Base-by-base conservation (phyloP, 2,888 invertebrate species). In the Chorisops tibialis region DNA sequence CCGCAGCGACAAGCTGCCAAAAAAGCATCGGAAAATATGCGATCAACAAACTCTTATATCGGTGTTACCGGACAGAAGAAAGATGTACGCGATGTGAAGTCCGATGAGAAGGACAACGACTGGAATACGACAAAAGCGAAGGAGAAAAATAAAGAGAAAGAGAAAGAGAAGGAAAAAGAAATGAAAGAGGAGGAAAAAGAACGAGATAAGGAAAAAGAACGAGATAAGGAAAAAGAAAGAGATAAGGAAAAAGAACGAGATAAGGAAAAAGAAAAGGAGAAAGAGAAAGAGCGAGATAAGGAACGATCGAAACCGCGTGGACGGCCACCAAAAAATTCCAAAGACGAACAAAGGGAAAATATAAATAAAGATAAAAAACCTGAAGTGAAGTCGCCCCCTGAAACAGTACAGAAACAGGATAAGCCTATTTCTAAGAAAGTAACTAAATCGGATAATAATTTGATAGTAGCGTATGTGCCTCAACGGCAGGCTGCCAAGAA, bases 401-500 rank as follows among this genome's bases (percentile, higher is more conserved):
- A 24, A 37, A 21, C 19, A 4, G 39, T 16, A 14, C 51, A 43
- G 9, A 19, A 54, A 22, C 11, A n/a, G 11, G 21, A 39, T 19
- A 52, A 62, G 18, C 21, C 59, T 30, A 63, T 2, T 7, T 45
- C 22, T 18, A 49, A 50, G 24, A 50, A 50, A 19, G 6, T 14
- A 56, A 63, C 66, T 58, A 50, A 67, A 66, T 59, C 68, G 35
- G 85, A 85, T 69, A 74, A 80, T 66, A 79, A 79, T 68, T 84
- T 87, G 70, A 82, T 88, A 49, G 83, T 91, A 43, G 87, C 91
- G 0, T 91, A 92, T 74, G 93, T 94, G 19, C 93, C 93, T 1
- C 93, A 94, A 74, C 80, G 93, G 64, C 91, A 93, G 77, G 93
- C 93, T 1, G 93, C 93, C 11, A 93, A 93, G 74, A 93, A 93